A percentile compares a stretch with the other conserved stretches of the same genome.
Conservation (phyloP, 2,797 vertebrate species). For the Thripadectes ignobilis region DNA sequence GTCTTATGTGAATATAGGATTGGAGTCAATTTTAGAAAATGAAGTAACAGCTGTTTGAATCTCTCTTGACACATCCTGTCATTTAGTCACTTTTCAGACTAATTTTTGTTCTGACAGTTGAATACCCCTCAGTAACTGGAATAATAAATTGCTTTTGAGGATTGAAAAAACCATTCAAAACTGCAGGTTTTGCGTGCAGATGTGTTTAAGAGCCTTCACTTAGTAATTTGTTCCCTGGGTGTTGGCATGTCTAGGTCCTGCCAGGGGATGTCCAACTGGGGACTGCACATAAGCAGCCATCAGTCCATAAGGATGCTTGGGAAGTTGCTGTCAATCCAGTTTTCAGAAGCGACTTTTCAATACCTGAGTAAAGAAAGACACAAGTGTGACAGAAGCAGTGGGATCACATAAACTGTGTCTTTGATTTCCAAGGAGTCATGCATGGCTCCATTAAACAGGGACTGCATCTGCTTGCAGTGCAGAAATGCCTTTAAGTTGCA, state of each 20-base stretch:
- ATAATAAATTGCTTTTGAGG: neutral
- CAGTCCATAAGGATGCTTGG: neutral
- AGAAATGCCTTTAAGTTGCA: neutral
- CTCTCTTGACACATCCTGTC: neutral
- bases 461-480: neutral
- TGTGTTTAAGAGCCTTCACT: neutral
- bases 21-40: neutral
- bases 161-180: neutral
- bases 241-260: neutral
- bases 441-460: neutral
- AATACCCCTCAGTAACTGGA: neutral
- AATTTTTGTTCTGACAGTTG: neutral
- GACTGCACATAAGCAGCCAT: neutral
- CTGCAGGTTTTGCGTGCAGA: neutral
- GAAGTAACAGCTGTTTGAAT: neutral
- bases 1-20: neutral
- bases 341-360: neutral
- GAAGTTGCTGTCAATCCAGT: neutral
- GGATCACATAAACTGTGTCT: fast-evolving
- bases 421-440: neutral
- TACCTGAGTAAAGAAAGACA: neutral
- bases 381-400: fast-evolving
- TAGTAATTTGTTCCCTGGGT: fast-evolving
- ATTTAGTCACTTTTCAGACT: neutral
- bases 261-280: fast-evolving